A percentile compares a stretch with the other conserved stretches of the same genome.
Conservation (phyloP, 2,888 invertebrate genomes). For the Chrysolina oricalcia region DNA sequence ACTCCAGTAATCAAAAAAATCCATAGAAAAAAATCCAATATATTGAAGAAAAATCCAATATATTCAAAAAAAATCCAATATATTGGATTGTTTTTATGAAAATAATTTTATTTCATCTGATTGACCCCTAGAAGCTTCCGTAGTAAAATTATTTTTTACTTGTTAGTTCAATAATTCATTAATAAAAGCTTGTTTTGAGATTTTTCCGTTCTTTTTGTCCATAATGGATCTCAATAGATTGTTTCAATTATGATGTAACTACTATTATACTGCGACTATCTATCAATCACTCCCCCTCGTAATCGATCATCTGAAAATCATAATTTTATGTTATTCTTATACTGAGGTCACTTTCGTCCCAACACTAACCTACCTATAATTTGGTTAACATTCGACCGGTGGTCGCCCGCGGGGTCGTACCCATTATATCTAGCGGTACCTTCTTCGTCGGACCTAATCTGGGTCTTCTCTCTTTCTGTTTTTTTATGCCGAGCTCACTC, state of each 20-base stretch:
- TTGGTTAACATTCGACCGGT: conserved; percentile 45
- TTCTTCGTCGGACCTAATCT: conserved; percentile 46
- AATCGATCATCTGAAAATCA: background rate
- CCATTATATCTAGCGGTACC: conserved; percentile 52
- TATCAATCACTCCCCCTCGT: background rate
- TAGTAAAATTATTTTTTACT: too few species aligned
- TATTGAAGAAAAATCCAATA: too few species aligned
- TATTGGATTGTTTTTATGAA: too few species aligned
- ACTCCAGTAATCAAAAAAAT: too few species aligned
- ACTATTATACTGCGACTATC: background rate
- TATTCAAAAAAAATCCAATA: too few species aligned
- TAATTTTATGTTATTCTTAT: background rate
- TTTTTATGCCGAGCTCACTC: conserved; percentile 27
- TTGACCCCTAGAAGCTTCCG: too few species aligned
- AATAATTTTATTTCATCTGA: too few species aligned
- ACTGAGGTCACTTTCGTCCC: conserved; percentile 40
- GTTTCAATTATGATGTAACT: background rate
- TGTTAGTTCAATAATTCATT: too few species aligned
- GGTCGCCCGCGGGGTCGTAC: conserved; percentile 42
- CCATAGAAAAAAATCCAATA: too few species aligned
- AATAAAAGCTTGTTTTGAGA: too few species aligned
- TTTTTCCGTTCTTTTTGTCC: too few species aligned
- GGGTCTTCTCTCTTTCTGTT: conserved; percentile 34
- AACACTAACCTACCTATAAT: conserved; percentile 48
- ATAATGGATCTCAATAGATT: too few species aligned